Conservation (phyloP, 2,888 invertebrate genomes). For the Plemyria rubiginata region DNA sequence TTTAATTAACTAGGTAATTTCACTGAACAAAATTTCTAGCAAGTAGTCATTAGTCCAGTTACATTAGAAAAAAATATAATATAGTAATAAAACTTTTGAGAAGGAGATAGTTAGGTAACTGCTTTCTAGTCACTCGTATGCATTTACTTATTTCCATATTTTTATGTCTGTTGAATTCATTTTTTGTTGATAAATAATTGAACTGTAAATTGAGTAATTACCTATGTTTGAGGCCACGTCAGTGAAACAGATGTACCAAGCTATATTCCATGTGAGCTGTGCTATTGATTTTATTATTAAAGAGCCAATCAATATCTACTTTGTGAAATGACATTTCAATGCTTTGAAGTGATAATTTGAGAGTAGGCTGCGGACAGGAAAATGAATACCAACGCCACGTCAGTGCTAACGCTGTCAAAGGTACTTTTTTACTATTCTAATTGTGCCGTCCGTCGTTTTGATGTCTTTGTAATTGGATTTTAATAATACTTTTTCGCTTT, state of each 20-base stretch:
- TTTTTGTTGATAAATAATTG: no score
- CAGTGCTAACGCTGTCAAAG: constrained; percentile 1
- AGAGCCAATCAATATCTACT: constrained; percentile 26
- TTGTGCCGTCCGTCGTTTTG: constrained; percentile 8
- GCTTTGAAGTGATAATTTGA: constrained; percentile 45
- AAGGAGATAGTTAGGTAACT: no score
- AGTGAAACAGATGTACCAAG: background rate
- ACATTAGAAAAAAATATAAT: no score
- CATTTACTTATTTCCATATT: no score
- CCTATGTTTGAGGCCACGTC: background rate
- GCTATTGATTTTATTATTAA: constrained; percentile 45
- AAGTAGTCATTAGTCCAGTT: no score
- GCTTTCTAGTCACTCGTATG: no score
- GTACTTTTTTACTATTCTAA: constrained; percentile 1
- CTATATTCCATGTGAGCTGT: background rate
- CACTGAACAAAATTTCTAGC: no score
- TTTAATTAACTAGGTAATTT: no score
- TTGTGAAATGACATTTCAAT: background rate
- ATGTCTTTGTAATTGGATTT: constrained; percentile 26
- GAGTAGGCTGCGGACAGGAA: constrained; percentile 34
- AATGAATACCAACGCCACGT: constrained; percentile 21
- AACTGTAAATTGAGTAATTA: background rate
- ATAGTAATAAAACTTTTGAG: no score
- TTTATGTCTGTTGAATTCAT: no score
- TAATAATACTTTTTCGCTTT: constrained; percentile 22